Conservation (phyloP, 2,888 invertebrate genomes). For the Timema podura region DNA sequence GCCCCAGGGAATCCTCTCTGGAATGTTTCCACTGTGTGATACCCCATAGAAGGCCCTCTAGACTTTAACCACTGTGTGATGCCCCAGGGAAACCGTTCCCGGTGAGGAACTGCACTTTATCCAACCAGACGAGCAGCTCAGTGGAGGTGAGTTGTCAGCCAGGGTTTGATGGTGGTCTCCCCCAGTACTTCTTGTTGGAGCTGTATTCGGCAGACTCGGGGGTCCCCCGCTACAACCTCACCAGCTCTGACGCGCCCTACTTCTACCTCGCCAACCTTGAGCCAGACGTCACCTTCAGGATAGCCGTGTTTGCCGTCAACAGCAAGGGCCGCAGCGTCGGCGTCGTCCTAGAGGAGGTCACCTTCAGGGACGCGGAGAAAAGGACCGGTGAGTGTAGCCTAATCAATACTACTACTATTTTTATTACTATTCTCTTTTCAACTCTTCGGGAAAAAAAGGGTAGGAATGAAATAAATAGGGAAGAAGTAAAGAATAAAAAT, state of each 20-base stretch:
- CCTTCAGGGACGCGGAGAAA: slow-evolving; percentile 75
- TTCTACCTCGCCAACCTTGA: slow-evolving; percentile 76
- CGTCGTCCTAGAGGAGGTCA: slow-evolving; percentile 68
- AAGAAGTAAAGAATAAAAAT: too few species aligned
- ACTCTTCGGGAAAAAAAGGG: too few species aligned
- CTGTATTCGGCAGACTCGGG: slow-evolving; percentile 50
- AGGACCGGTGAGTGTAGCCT: slow-evolving; percentile 57
- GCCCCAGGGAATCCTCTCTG: slow-evolving; percentile 71
- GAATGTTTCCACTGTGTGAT: too few species aligned
- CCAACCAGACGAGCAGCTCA: slow-evolving; percentile 79
- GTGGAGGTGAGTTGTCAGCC: slow-evolving; percentile 77
- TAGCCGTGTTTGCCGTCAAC: slow-evolving; percentile 74
- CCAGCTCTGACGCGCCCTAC: slow-evolving; percentile 61
- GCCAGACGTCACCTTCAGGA: slow-evolving; percentile 72
- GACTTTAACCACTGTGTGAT: too few species aligned
- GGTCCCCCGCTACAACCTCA: slow-evolving; percentile 56
- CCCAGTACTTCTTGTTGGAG: slow-evolving; percentile 80
- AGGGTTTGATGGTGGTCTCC: slow-evolving; percentile 85
- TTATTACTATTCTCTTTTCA: too few species aligned
- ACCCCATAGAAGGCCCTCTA: too few species aligned
- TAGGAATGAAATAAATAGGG: too few species aligned
- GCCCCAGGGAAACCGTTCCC: slow-evolving; percentile 74
- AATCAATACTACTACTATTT: too few species aligned
- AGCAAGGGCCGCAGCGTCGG: slow-evolving; percentile 74
- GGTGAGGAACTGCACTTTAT: slow-evolving; percentile 78